Evolutionary conservation across 2,113 vertebrate genomes (phyloP), one percentile per base, ranked within the genome.

Genomic region (Cariama cristata): DNA sequence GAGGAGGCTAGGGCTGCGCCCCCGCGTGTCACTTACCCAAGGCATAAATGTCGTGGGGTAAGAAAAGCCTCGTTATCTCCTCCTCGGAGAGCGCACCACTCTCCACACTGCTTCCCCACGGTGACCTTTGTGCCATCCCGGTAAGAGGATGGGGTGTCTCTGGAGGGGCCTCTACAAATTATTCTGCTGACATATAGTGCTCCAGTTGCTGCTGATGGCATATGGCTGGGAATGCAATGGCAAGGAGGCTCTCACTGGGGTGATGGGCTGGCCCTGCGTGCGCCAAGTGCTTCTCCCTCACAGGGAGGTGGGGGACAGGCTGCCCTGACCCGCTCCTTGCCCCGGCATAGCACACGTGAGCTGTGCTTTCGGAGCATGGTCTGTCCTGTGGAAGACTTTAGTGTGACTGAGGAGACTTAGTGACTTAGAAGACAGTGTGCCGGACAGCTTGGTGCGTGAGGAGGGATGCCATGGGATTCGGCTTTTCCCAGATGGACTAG

Each of bases 121-220:
- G 35, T 26, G 30, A 18, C 14, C 23, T 27, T 14, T 12, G 1
- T 1, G 8, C 16, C 8, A 1, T 56, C 14, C 14, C 14, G 5
- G 22, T 24, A 52, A 11, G 62, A 44, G 44, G 32, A 15, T 10
- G 50, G 27, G 26, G 0, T 40, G 7, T 19, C 26, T 15, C 40
- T 7, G 66, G 21, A 35, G 49, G 12, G 19, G 11, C 9, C 40
- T 21, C 52, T 52, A 0, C 52, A 8, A 0, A 8, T 19, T 19
- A 0, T 2, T 33, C 8, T 11, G 28, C 30, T 35, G 44, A 8
- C 9, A 0, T 7, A 3, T 1, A 0, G 5, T 5, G 1, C 8
- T 22, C 14, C 5, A 0, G 7, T 19, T 35, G 68, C 33, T 32
- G 64, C 32, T n/a, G 64, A 45, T 64, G 73, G 30, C 3, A 1